Percentiles rank a stretch among this genome's conserved stretches.
These are phyloP conservation scores for Euura saliciscinereae DNA, from an alignment of 1,140 invertebrate genomes.

Conservation along the genomic window DNA sequence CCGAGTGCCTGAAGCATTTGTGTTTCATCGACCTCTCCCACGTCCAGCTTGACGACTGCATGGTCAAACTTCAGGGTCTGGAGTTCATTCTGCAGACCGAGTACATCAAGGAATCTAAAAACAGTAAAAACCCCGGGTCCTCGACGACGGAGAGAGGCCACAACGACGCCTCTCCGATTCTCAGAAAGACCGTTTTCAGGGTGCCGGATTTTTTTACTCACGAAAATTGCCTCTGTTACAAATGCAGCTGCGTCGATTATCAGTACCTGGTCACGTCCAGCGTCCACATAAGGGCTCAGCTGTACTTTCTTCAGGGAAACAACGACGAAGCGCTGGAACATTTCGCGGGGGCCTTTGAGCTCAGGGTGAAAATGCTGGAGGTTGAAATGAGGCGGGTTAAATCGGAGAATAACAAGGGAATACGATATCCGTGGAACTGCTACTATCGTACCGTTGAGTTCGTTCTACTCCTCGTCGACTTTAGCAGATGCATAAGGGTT, in stretches of 20 bases:
- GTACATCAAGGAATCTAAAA: slow-evolving; percentile 29
- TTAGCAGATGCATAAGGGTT: slow-evolving; percentile 32
- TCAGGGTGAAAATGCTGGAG: slow-evolving; percentile 27
- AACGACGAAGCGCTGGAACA: slow-evolving; percentile 36
- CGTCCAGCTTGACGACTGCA: slow-evolving; percentile 40
- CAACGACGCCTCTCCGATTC: slow-evolving; percentile 41
- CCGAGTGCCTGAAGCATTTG: slow-evolving; percentile 43
- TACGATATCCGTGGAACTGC: slow-evolving; percentile 23
- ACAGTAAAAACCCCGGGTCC: slow-evolving; percentile 9
- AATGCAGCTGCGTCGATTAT: slow-evolving; percentile 43
- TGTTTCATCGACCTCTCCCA: slow-evolving; percentile 47
- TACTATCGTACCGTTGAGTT: slow-evolving; percentile 35
- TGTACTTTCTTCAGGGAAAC: slow-evolving; percentile 41
- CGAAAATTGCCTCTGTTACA: slow-evolving; percentile 42
- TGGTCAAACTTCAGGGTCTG: slow-evolving; percentile 46
- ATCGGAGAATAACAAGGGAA: not conserved
- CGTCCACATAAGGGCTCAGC: slow-evolving; percentile 45
- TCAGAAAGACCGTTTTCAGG: slow-evolving; percentile 37
- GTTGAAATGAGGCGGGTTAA: too few species aligned
- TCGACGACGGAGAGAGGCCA: slow-evolving; percentile 22
- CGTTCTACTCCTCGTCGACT: slow-evolving; percentile 41
- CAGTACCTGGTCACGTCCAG: slow-evolving; percentile 44
- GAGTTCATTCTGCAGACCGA: slow-evolving; percentile 50
- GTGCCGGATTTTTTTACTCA: slow-evolving; percentile 44
- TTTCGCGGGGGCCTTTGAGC: slow-evolving; percentile 45